Conservation (phyloP, 2,113 vertebrate species). For the Oreochromis aureus region DNA sequence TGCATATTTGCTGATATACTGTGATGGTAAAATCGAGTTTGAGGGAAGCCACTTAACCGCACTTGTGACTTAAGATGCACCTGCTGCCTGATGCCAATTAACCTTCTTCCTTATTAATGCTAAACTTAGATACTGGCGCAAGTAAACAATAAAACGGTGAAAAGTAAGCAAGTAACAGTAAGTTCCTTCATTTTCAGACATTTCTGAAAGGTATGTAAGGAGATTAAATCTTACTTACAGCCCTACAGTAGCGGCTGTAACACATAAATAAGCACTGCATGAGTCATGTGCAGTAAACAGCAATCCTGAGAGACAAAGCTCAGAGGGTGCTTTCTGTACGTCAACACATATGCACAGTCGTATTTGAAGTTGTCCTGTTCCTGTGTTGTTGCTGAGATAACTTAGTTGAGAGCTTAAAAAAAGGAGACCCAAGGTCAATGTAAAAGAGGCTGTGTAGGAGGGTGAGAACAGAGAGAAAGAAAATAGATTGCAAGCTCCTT, state of each 20-base stretch:
- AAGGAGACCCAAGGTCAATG: neutral
- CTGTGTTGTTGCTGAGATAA: slow-evolving; percentile 31
- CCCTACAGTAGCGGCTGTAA: neutral
- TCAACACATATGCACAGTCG: neutral
- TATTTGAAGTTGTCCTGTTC: neutral
- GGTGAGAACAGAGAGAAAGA: neutral
- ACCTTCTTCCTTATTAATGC: neutral
- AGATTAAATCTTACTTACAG: neutral
- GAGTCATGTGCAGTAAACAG: neutral
- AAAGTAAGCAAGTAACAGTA: neutral
- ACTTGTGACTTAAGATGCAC: neutral
- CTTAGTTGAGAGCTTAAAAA: neutral
- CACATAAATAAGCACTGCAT: neutral
- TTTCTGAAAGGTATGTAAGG: neutral
- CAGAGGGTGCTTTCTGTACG: neutral
- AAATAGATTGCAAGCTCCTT: neutral
- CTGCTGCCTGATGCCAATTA: neutral
- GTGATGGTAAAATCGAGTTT: neutral
- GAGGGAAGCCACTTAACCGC: neutral
- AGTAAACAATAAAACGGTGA: neutral
- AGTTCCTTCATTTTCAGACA: neutral
- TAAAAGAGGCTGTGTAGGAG: neutral
- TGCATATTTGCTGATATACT: neutral
- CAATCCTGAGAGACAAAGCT: neutral
- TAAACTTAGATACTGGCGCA: neutral